Percentiles rank a stretch among this genome's conserved stretches.
Evolutionary conservation across 2,888 invertebrate species (phyloP).

Genomic region (Gymnosoma rotundatum): DNA sequence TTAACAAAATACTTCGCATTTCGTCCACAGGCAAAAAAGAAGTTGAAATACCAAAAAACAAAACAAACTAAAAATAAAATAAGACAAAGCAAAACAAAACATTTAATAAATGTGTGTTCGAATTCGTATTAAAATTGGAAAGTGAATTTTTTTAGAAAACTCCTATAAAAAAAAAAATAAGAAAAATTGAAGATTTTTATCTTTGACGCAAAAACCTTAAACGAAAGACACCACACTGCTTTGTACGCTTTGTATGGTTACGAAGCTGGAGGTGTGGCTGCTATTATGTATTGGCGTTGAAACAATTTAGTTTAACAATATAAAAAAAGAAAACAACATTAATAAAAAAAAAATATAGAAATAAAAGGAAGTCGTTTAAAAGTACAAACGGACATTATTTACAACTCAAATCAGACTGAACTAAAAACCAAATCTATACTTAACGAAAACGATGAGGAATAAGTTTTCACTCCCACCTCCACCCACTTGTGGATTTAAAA

Average conservation of each 20-base stretch:
- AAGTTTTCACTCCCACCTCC: slow-evolving; percentile 45
- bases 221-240: slow-evolving; percentile 12
- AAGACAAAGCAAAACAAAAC: slow-evolving; percentile 64
- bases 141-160: slow-evolving; percentile 62
- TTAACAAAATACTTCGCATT: background rate
- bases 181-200: slow-evolving; percentile 80
- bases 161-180: slow-evolving; percentile 58
- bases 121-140: slow-evolving; percentile 29
- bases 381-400: slow-evolving; percentile 82
- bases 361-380: slow-evolving; percentile 82
- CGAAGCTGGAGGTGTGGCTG: slow-evolving; percentile 73
- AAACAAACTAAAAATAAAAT: slow-evolving; percentile 70
- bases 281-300: slow-evolving; percentile 81
- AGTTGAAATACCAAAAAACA: slow-evolving; percentile 60
- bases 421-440: slow-evolving; percentile 32
- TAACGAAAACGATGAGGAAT: slow-evolving; percentile 52
- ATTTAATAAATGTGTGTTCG: slow-evolving; percentile 54
- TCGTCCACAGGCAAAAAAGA: slow-evolving; percentile 5
- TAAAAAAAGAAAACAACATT: slow-evolving; percentile 31
- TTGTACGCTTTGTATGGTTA: background rate
- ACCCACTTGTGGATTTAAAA: slow-evolving; percentile 62
- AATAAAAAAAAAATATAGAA: slow-evolving; percentile 73
- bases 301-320: slow-evolving; percentile 78
- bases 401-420: slow-evolving; percentile 77
- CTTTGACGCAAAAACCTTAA: slow-evolving; percentile 76